Percentiles rank a stretch among this genome's conserved stretches.
These are phyloP conservation scores for Habroteleia sp. DNA, from an alignment of 2,888 invertebrate species.

Conservation along the genomic window DNA sequence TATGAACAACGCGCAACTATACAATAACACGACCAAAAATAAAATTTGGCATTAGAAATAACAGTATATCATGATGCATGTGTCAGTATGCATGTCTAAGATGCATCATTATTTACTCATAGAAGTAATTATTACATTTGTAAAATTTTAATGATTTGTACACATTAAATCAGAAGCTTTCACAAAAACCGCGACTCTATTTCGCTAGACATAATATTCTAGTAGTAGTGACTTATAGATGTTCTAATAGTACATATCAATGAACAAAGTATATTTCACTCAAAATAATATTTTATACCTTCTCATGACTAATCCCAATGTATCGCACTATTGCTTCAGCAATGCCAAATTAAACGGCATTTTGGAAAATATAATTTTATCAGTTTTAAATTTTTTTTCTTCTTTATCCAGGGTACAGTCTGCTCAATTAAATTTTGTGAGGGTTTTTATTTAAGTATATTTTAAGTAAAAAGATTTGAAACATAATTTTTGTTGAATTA, in stretches of 20 bases:
- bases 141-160: slow-evolving; percentile 18
- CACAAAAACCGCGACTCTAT: neutral
- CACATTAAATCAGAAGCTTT: slow-evolving; percentile 5
- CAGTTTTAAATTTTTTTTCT: too few species aligned
- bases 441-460: too few species aligned
- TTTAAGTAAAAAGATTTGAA: too few species aligned
- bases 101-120: too few species aligned
- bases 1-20: neutral
- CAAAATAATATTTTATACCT: slow-evolving; percentile 23
- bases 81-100: slow-evolving; percentile 11
- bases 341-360: neutral
- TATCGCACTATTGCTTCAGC: slow-evolving; percentile 10
- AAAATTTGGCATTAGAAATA: slow-evolving; percentile 14
- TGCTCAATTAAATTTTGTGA: too few species aligned
- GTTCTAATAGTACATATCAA: neutral
- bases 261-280: slow-evolving; percentile 31
- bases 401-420: too few species aligned
- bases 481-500: too few species aligned
- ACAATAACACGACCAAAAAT: slow-evolving; percentile 12
- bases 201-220: neutral
- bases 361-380: slow-evolving; percentile 42
- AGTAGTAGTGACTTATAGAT: neutral
- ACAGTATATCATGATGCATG: too few species aligned
- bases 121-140: slow-evolving; percentile 12
- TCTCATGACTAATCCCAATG: slow-evolving; percentile 16